These are phyloP conservation scores for Sebastes itinus DNA, from an alignment of 2,797 vertebrate species.

Conservation along the genomic window DNA sequence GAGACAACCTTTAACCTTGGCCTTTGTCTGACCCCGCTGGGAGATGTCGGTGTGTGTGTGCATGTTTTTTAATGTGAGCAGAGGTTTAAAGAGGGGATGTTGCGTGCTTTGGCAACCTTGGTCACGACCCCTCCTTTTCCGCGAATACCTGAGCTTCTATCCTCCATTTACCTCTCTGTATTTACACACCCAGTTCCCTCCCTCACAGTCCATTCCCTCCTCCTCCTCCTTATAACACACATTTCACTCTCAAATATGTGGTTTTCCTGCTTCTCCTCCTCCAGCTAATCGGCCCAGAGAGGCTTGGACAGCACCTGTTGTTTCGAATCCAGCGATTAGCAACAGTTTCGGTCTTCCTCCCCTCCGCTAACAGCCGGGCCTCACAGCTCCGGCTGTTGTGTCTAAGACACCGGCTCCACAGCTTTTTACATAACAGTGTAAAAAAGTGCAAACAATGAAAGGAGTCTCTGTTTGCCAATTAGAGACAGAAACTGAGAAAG, in stretches of 20 bases:
- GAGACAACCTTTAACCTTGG: conserved; percentile 43
- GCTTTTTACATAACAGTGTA: conserved; percentile 6
- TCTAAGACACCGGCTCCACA: conserved; percentile 4
- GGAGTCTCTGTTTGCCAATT: conserved; percentile 7
- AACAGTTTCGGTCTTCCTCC: conserved; percentile 37
- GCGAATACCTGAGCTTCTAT: background rate
- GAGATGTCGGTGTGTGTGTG: background rate
- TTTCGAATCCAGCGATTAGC: conserved; percentile 45
- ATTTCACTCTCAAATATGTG: conserved; percentile 10
- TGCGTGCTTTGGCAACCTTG: background rate
- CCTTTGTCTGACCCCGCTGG: conserved; percentile 39
- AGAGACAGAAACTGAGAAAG: background rate
- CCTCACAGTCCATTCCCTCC: background rate
- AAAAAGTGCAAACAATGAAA: conserved; percentile 23
- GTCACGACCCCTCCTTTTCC: background rate
- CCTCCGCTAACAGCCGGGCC: conserved; percentile 16
- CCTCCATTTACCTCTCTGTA: background rate
- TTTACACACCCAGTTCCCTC: background rate
- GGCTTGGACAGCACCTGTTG: conserved; percentile 46
- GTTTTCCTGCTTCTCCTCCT: conserved; percentile 13
- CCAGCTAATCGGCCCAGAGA: background rate
- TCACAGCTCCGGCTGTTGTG: conserved; percentile 19
- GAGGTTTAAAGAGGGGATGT: background rate
- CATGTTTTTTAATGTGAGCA: conserved; percentile 10
- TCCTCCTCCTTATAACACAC: background rate